Conservation (phyloP, 1,140 invertebrate species). For the Drosophila murphyi region DNA sequence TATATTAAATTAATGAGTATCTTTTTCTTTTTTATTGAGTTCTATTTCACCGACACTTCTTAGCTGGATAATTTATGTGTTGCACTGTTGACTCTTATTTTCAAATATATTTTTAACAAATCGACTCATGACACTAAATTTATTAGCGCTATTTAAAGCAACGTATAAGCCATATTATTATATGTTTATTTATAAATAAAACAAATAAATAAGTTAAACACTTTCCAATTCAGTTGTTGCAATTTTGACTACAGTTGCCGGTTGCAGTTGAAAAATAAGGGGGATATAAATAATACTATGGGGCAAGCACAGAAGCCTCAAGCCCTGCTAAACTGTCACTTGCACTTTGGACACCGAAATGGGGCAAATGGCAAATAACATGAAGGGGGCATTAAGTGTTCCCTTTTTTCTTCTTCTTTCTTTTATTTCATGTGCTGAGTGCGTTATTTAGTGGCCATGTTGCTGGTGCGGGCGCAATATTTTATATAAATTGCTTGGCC, state of each 20-base stretch:
- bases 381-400: constrained; percentile 49
- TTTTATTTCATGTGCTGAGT: constrained; percentile 10
- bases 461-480: constrained; percentile 71
- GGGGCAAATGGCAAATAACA: constrained; percentile 13
- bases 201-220: too few relatives aligned
- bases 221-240: too few relatives aligned
- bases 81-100: too few relatives aligned
- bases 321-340: constrained; percentile 49
- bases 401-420: background rate
- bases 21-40: too few relatives aligned
- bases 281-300: background rate
- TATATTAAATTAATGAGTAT: too few relatives aligned
- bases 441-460: constrained; percentile 54
- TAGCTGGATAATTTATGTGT: constrained; percentile 6
- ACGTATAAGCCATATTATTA: too few relatives aligned
- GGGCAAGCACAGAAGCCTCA: background rate
- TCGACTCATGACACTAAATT: too few relatives aligned
- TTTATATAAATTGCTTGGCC: constrained; percentile 75
- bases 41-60: constrained; percentile 40
- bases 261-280: constrained; percentile 54
- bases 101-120: too few relatives aligned
- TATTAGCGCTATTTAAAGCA: too few relatives aligned
- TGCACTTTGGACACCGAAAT: constrained; percentile 19
- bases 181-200: too few relatives aligned
- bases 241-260: constrained; percentile 67